These are phyloP conservation scores for Chaetorhynchus papuensis DNA, from an alignment of 2,113 vertebrate genomes.

Conservation along the genomic window DNA sequence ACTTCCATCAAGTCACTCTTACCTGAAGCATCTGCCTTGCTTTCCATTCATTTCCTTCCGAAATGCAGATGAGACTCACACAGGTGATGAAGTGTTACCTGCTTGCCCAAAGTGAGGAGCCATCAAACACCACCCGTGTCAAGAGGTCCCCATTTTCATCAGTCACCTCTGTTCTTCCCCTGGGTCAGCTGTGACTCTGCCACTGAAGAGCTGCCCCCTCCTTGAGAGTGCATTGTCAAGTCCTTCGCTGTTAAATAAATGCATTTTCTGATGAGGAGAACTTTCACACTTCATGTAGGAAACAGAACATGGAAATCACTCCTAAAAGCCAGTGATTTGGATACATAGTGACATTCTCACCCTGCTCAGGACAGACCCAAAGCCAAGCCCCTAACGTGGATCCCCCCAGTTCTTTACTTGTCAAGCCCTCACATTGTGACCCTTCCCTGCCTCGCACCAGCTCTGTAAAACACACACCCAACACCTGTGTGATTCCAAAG, in stretches of 20 bases:
- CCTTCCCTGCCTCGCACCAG: neutral
- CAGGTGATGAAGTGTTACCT: neutral
- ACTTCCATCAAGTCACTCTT: neutral
- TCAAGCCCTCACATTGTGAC: neutral
- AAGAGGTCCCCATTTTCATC: neutral
- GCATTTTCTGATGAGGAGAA: neutral
- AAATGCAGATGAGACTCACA: neutral
- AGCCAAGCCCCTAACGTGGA: neutral
- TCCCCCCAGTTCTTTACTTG: neutral
- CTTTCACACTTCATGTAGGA: neutral
- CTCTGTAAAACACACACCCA: neutral
- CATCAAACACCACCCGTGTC: neutral
- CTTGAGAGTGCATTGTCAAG: neutral
- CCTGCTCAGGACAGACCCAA: neutral
- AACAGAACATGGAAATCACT: neutral
- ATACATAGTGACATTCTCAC: neutral
- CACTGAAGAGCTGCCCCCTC: neutral
- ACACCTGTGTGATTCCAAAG: neutral
- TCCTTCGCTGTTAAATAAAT: neutral
- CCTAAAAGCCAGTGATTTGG: neutral
- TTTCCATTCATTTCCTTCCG: neutral
- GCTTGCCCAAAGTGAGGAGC: neutral
- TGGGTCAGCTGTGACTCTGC: neutral
- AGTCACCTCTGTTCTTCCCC: neutral
- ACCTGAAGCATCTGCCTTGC: neutral